Conservation (phyloP, 2,113 vertebrate genomes). For the Colossoma macropomum region DNA sequence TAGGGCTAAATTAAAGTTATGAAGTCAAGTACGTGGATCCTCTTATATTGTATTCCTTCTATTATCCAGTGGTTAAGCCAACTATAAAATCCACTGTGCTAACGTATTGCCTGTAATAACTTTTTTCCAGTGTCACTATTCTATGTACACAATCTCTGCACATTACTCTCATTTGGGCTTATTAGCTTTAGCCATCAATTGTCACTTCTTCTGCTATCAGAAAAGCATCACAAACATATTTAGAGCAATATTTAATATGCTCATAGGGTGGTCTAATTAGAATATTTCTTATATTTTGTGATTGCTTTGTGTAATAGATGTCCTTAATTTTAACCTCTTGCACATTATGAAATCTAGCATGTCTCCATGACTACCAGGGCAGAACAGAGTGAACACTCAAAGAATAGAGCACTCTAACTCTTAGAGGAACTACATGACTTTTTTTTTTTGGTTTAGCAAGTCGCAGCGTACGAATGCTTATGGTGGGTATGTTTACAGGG, state of each 20-base stretch:
- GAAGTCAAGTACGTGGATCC: neutral
- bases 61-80: too few relatives aligned
- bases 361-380: constrained; percentile 52
- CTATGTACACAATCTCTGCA: neutral
- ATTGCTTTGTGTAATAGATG: constrained; percentile 33
- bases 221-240: neutral
- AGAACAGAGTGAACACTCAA: constrained; percentile 13
- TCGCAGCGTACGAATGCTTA: neutral
- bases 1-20: neutral
- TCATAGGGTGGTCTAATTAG: neutral
- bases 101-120: neutral
- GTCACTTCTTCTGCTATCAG: neutral
- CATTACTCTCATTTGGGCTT: neutral
- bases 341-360: constrained; percentile 33
- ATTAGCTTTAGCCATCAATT: neutral
- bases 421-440: constrained; percentile 5
- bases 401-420: constrained; percentile 12
- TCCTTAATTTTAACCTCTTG: constrained; percentile 43
- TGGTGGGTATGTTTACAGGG: constrained; percentile 21
- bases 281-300: constrained; percentile 23
- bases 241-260: neutral
- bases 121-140: neutral
- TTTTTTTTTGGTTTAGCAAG: neutral
- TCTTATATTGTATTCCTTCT: neutral
- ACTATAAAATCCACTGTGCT: neutral